These are phyloP conservation scores for Upupa epops DNA, from an alignment of 2,113 vertebrate species.

Conservation along the genomic window DNA sequence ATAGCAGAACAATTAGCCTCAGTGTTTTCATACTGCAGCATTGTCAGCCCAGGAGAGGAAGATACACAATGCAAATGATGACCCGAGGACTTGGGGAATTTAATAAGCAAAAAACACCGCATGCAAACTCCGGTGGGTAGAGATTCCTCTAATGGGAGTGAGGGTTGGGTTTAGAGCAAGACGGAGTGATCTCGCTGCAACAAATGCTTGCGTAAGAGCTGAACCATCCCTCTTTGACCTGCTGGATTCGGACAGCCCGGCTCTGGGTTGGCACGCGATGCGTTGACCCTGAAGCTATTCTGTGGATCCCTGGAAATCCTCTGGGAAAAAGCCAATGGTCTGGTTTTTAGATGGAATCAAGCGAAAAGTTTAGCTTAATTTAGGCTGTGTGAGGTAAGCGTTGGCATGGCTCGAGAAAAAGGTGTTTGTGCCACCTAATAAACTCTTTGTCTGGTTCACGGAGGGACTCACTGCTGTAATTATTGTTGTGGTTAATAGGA, in stretches of 20 bases:
- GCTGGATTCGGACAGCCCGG: neutral
- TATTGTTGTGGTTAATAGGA: neutral
- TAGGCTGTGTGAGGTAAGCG: neutral
- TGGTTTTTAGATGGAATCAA: neutral
- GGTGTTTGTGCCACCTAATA: neutral
- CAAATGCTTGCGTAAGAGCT: neutral
- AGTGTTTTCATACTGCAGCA: conserved; percentile 20
- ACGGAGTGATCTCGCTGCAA: neutral
- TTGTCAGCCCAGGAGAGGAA: neutral
- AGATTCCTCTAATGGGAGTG: conserved; percentile 19
- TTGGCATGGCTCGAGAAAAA: neutral
- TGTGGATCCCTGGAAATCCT: neutral
- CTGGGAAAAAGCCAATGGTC: neutral
- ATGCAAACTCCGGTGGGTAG: conserved; percentile 44
- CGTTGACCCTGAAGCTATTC: neutral
- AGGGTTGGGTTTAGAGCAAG: conserved; percentile 4
- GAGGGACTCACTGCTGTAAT: neutral
- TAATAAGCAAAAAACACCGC: conserved; percentile 46
- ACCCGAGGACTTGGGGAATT: conserved; percentile 1
- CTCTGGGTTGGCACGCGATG: fast-evolving
- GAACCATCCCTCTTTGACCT: neutral
- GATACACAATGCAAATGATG: conserved; percentile 47
- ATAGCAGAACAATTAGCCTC: conserved; percentile 35
- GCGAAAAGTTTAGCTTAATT: neutral
- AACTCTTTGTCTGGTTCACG: neutral